Evolutionary conservation across 1,140 invertebrate genomes (phyloP).

Genomic region (Drosophila pachea): DNA sequence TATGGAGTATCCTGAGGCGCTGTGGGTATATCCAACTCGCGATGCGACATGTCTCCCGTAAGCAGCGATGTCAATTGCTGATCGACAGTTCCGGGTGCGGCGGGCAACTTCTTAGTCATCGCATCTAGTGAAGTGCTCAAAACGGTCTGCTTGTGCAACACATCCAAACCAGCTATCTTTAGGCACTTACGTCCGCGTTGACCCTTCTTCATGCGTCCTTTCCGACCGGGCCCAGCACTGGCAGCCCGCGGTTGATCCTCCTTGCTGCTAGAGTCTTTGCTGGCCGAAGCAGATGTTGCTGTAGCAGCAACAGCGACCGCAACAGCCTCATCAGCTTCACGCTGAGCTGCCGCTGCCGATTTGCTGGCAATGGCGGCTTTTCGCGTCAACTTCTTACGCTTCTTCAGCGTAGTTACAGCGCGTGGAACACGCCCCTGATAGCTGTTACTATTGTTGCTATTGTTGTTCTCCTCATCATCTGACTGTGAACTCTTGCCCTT

Average conservation of each 20-base stretch:
- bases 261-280: slow-evolving; percentile 66
- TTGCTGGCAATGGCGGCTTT: slow-evolving; percentile 77
- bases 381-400: slow-evolving; percentile 75
- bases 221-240: slow-evolving; percentile 59
- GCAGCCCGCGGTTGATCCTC: slow-evolving; percentile 52
- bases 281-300: slow-evolving; percentile 46
- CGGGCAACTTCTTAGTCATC: slow-evolving; percentile 85
- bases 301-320: slow-evolving; percentile 47
- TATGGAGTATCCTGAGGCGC: slow-evolving; percentile 89
- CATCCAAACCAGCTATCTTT: slow-evolving; percentile 89
- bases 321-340: slow-evolving; percentile 66
- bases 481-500: slow-evolving; percentile 81
- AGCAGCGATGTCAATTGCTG: slow-evolving; percentile 91
- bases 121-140: slow-evolving; percentile 86
- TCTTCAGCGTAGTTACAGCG: slow-evolving; percentile 64
- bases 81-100: slow-evolving; percentile 93
- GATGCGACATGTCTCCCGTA: slow-evolving; percentile 84
- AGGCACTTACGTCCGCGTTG: slow-evolving; percentile 62
- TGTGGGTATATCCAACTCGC: slow-evolving; percentile 88
- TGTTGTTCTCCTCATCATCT: slow-evolving; percentile 80
- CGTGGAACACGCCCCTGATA: slow-evolving; percentile 54
- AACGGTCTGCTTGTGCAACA: slow-evolving; percentile 93
- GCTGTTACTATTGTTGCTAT: slow-evolving; percentile 57
- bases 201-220: slow-evolving; percentile 71
- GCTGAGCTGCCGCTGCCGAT: slow-evolving; percentile 70